Base-by-base conservation (phyloP, 2,797 vertebrate genomes). In the Philypnodon macrostomus region DNA sequence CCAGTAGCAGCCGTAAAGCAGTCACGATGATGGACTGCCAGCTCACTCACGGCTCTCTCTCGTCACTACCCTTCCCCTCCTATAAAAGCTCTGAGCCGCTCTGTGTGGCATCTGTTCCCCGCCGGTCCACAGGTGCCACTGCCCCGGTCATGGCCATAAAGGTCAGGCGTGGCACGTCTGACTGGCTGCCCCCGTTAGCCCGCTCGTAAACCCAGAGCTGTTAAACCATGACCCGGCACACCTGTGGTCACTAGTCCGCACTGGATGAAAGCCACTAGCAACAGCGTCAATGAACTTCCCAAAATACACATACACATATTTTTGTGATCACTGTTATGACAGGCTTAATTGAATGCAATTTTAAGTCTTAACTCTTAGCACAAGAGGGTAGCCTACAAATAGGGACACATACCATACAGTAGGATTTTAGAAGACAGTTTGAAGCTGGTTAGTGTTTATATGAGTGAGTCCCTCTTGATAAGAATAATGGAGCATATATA, bases 1-100 rank as follows among this genome's bases (percentile, higher is more conserved):
- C 81, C 83, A 79, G 82, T 67, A 73, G 77, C 38, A 8, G 77
- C 86, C 83, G 85, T 87, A 88, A 86, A 89, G 82, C 77, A 83
- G 79, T 81, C 81, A 81, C 74, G 53, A 73, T 88, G 84, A 87
- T 87, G 76, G 74, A 87, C 72, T 75, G 31, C 78, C 39, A 16
- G 63, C 63, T 77, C 63, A 16, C 69, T 84, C 63, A 7, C 48
- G 44, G 42, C 61, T 4, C 65, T 45, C 73, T 32, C 69, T 42
- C 52, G 55, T 50, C 26, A 38, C 60, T 37, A 6, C 64, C 62
- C 57, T 74, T 64, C 75, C 73, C 69, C 67, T 48, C 44, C 72
- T 65, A 71, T 84, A 83, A 85, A 83, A 81, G 74, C 77, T 62
- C 52, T 73, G 75, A 79, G 75, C 77, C 51, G 15, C 58, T 66